Evolutionary conservation across 2,113 vertebrate genomes (phyloP).

Genomic region (Sinosuthora webbiana): DNA sequence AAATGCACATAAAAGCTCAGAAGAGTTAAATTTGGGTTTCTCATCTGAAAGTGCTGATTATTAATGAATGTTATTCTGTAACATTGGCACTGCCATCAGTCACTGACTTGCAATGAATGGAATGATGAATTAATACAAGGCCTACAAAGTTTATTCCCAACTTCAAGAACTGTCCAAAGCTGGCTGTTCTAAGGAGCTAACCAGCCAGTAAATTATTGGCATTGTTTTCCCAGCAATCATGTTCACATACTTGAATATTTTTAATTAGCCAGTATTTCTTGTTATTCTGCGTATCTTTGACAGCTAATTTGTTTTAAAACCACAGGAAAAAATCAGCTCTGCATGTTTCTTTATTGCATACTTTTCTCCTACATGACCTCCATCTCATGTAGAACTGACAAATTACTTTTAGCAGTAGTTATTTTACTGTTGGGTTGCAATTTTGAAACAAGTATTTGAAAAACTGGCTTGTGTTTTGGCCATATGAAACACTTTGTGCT

Average conservation of each 20-base stretch:
- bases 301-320: conserved; percentile 49
- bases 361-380: neutral
- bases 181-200: neutral
- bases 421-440: neutral
- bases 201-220: conserved; percentile 15
- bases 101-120: neutral
- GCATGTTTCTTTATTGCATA: neutral
- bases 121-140: conserved; percentile 38
- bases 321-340: neutral
- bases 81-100: neutral
- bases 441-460: neutral
- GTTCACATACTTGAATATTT: conserved; percentile 8
- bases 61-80: conserved; percentile 22
- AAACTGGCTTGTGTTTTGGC: neutral
- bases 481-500: neutral
- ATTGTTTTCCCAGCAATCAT: neutral
- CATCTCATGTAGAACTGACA: neutral
- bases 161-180: neutral
- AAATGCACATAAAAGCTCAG: neutral
- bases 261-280: conserved; percentile 51
- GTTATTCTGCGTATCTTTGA: conserved; percentile 20
- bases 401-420: conserved; percentile 44
- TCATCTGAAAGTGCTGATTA: conserved; percentile 16
- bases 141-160: neutral
- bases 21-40: neutral